Base-by-base conservation (phyloP, 2,797 vertebrate genomes). In the Enteromius thamalakanensis region DNA sequence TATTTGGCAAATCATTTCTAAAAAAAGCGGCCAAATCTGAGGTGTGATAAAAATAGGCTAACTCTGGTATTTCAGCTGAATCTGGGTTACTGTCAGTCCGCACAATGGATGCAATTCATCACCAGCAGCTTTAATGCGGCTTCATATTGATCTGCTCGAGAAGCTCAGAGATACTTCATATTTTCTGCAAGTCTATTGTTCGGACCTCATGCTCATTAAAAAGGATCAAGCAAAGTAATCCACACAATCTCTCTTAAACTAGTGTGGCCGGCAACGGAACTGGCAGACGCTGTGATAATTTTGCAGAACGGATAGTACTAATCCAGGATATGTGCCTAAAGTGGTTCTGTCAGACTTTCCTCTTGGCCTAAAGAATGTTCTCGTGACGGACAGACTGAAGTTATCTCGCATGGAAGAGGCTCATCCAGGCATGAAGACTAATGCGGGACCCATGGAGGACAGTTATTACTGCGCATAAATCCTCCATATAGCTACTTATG, bases 61-160 rank as follows among this genome's bases (percentile, higher is more conserved):
- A 80, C 47, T 60, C 64, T 77, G 55, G 15, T 84, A 83, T 84
- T 86, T 84, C 77, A 85, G 64, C 55, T 21, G 55, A 69, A 80
- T 32, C 67, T 49, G 47, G 75, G 71, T 47, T 80, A 71, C 62
- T 82, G 89, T 76, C 86, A 90, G 84, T 82, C 85, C 69, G 10
- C 75, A 37, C 74, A 40, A 60, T 65, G 62, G 45, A 68, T 81
- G 78, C 58, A 75, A 76, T 85, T 81, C 75, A 82, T 90, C 85
- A 84, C 76, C 29, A 76, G 19, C 60, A 49, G 76, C 60, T 84
- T 80, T 84, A 84, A 81, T 81, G 78, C 17, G 64, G 70, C 78
- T 87, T 79, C 64, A 80, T 86, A 87, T 89, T 85, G 86, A 87
- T 85, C 84, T 78, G 67, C 76, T 68, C 12, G 34, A 45, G 53